phyloP scores from a whole-genome alignment of 2,797 vertebrate species.

The Anniella stebbinsi region DNA sequence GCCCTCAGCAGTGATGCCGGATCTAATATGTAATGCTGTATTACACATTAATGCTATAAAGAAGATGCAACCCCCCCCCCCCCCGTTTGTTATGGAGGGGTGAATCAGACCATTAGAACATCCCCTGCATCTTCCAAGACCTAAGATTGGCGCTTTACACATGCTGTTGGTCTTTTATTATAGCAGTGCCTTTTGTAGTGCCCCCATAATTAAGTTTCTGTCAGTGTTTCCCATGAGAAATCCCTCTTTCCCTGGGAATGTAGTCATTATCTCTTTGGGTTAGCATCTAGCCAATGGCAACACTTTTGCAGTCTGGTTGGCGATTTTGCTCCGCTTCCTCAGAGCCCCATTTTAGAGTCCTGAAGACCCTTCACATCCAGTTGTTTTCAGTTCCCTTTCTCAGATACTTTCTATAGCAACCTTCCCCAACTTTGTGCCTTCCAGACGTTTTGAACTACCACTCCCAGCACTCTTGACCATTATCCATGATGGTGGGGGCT shows the following conservation, averaged over 20 bases:
- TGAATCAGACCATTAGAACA: conserved; percentile 39
- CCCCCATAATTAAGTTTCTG: conserved; percentile 14
- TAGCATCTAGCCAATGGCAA: neutral
- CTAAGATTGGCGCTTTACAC: neutral
- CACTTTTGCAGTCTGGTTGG: neutral
- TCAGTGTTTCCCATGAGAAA: conserved; percentile 11
- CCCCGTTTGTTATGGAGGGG: conserved; percentile 8
- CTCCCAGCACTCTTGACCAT: too few species aligned
- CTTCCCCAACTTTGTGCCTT: too few species aligned
- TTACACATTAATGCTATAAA: conserved; percentile 12
- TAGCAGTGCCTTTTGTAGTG: neutral
- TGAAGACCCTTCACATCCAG: neutral
- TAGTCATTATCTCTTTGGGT: neutral
- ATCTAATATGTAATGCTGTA: conserved; percentile 18
- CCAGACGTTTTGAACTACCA: too few species aligned
- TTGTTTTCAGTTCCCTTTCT: neutral
- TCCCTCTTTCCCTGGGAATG: neutral
- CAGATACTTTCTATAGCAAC: neutral
- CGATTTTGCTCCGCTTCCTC: neutral
- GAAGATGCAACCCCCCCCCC: conserved; percentile 33
- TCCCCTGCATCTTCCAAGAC: neutral
- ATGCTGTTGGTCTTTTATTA: conserved; percentile 25
- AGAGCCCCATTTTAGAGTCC: neutral
- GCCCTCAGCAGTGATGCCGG: conserved; percentile 16
- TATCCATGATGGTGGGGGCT: too few species aligned